These are phyloP conservation scores for Stenotaenia linearis DNA, from an alignment of 2,888 invertebrate genomes.

Conservation along the genomic window DNA sequence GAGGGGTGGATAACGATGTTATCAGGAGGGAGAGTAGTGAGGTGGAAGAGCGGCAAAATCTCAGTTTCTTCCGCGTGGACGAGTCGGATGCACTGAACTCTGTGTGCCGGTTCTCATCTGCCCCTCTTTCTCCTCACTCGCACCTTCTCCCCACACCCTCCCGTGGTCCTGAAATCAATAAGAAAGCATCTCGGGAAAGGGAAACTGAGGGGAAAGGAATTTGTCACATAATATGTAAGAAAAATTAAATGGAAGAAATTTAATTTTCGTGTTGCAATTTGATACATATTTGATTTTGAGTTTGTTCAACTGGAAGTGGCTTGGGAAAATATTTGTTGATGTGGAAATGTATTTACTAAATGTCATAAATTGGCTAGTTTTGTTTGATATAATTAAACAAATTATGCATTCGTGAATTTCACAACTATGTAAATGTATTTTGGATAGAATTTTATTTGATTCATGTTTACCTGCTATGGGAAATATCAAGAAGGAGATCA, in stretches of 20 bases:
- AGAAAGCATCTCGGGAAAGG: background rate
- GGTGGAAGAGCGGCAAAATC: conserved; percentile 11
- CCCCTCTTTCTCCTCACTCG: background rate
- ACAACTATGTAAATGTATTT: too few relatives aligned
- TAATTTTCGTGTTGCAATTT: background rate
- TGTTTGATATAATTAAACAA: too few relatives aligned
- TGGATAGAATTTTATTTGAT: too few relatives aligned
- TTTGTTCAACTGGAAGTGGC: background rate
- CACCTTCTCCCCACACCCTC: background rate
- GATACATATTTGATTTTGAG: too few relatives aligned
- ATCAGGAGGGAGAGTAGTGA: background rate
- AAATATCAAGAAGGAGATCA: too few relatives aligned
- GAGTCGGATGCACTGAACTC: background rate
- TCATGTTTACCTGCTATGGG: too few relatives aligned
- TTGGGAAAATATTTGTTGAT: too few relatives aligned
- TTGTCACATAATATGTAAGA: too few relatives aligned
- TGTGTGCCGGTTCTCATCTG: conserved; percentile 15
- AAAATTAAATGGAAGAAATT: background rate
- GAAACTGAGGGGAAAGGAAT: too few relatives aligned
- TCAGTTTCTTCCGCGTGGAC: conserved; percentile 13
- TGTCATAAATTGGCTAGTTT: too few relatives aligned
- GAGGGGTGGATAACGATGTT: conserved; percentile 5
- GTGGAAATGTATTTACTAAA: too few relatives aligned
- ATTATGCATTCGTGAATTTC: too few relatives aligned
- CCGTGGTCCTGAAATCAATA: background rate